These are phyloP conservation scores for Enteromius afrohamiltoni DNA, from an alignment of 2,797 vertebrate genomes.

Conservation along the genomic window DNA sequence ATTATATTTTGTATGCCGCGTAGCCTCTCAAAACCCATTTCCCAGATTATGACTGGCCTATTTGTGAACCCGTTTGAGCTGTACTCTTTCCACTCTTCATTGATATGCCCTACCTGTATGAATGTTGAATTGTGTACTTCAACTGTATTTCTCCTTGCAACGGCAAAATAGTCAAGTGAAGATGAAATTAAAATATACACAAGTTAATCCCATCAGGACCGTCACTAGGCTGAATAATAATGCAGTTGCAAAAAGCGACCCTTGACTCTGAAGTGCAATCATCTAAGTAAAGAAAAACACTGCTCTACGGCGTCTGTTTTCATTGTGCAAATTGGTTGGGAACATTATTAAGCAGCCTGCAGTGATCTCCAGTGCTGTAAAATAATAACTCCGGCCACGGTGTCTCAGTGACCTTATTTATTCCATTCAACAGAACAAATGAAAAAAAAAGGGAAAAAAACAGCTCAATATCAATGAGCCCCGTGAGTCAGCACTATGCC, in stretches of 20 bases:
- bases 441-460: background rate
- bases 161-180: background rate
- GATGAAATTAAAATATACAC: constrained; percentile 21
- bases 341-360: constrained; percentile 40
- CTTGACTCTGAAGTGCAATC: constrained; percentile 43
- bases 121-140: constrained; percentile 39
- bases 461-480: constrained; percentile 9
- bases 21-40: constrained; percentile 37
- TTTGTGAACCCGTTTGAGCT: constrained; percentile 45
- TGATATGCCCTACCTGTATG: constrained; percentile 48
- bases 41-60: constrained; percentile 44
- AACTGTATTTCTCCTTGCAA: constrained; percentile 15
- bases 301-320: background rate
- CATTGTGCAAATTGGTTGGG: constrained; percentile 39
- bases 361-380: constrained; percentile 18
- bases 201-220: constrained; percentile 13
- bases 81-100: constrained; percentile 26
- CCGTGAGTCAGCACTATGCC: constrained; percentile 17
- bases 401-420: constrained; percentile 42
- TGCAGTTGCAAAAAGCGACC: constrained; percentile 1
- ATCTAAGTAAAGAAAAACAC: constrained; percentile 26
- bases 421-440: constrained; percentile 26
- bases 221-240: constrained; percentile 38
- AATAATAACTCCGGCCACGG: constrained; percentile 36
- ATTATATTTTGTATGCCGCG: constrained; percentile 22